Evolutionary conservation across 2,888 invertebrate species (phyloP), one percentile per base, ranked within the genome.

Genomic region (Ectropis crepuscularia): DNA sequence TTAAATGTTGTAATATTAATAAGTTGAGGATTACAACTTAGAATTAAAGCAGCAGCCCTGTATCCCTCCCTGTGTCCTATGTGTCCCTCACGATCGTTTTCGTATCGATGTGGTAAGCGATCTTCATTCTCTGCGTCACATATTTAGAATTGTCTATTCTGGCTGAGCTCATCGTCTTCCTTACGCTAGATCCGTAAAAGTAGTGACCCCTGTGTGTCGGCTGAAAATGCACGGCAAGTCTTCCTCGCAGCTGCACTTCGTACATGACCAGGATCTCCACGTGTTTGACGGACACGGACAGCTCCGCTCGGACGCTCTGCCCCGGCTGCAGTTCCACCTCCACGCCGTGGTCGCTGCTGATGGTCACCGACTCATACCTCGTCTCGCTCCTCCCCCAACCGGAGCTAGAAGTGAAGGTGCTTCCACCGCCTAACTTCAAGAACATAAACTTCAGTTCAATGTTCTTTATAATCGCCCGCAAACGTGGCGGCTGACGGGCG

Each of bases 181-280:
- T 38, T 0, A 49, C 11, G 7, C 37, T 38, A 6, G 7, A 5
- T n/a, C 37, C 37, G 6, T 38, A 49, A 8, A 49, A 49, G 8
- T 49, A 8, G 37, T 49, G 49, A n/a, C 49, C 49, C 36, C 49
- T 37, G 16, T 49, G n/a, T 11, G 37, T 37, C 37, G 49, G 49
- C 4, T 11, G 6, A 7, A 38, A 49, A 37, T 49, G 37, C n/a
- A 49, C n/a, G 7, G 37, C 49, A 9, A 38, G 4, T 37, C 38
- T 37, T 6, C 49, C 49, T 11, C 11, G n/a, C 6, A 49, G 49
- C 7, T 10, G 38, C 11, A 38, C 10, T 37, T 37, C 16, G n/a
- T 49, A 49, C 6, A 0, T 5, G 0, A 49, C 7, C n/a, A 38
- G n/a, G n/a, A n/a, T 11, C 9, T 11, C 49, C 7, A n/a, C 6